Conservation (phyloP, 1,140 invertebrate genomes). For the Pseudomyrmex gracilis region DNA sequence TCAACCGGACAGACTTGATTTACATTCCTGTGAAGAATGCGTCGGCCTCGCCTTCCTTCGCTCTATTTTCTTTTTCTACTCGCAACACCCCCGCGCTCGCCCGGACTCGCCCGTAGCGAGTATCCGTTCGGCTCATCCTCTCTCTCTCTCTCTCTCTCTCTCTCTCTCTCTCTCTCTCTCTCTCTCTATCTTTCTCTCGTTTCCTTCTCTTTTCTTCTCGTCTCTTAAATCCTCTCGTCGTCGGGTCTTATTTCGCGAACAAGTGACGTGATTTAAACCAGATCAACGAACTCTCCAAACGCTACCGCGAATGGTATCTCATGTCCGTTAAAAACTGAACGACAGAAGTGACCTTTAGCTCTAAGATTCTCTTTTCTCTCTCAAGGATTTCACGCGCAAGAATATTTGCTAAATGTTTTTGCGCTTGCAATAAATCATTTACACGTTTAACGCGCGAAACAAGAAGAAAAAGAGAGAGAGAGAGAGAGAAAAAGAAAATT, state of each 20-base stretch:
- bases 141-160: not conserved
- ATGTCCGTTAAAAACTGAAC: not conserved
- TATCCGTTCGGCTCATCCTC: slow-evolving; percentile 3
- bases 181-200: too few species aligned
- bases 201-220: not conserved
- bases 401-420: too few species aligned
- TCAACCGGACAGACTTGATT: slow-evolving; percentile 76
- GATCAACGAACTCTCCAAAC: not conserved
- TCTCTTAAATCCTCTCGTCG: slow-evolving; percentile 33
- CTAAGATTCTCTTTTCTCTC: too few species aligned
- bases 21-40: slow-evolving; percentile 80
- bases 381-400: too few species aligned
- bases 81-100: slow-evolving; percentile 35
- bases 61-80: slow-evolving; percentile 73
- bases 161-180: too few species aligned
- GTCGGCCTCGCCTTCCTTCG: slow-evolving; percentile 59
- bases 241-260: slow-evolving; percentile 51
- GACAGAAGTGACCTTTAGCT: not conserved
- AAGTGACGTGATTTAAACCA: slow-evolving; percentile 7
- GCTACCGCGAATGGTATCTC: not conserved
- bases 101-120: not conserved
- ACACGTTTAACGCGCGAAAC: too few species aligned
- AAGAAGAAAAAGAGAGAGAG: too few species aligned
- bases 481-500: not conserved
- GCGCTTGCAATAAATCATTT: too few species aligned